Percentiles rank a stretch among this genome's conserved stretches.
phyloP scores from a whole-genome alignment of 1,140 invertebrate genomes.

The Oreohelix idahoensis region DNA sequence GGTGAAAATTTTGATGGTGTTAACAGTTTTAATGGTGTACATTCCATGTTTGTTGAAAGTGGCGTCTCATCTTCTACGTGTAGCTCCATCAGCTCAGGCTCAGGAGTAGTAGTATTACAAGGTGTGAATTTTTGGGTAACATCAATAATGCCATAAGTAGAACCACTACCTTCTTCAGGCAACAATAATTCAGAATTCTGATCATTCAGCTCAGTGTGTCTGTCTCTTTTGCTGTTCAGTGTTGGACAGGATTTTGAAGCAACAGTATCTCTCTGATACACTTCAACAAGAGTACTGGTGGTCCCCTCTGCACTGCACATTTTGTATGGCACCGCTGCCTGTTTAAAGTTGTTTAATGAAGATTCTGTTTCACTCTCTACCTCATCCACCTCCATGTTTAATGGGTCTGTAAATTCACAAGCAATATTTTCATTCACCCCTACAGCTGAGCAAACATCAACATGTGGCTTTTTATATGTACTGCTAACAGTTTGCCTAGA shows the following conservation, averaged over 20 bases:
- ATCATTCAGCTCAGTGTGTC: neutral
- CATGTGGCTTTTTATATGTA: neutral
- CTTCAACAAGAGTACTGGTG: neutral
- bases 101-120: neutral
- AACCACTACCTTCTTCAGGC: neutral
- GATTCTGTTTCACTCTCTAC: neutral
- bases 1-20: neutral
- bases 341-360: neutral
- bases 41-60: neutral
- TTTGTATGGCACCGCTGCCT: neutral
- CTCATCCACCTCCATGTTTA: neutral
- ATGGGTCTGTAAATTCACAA: neutral
- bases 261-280: too few species aligned
- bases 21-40: neutral
- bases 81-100: neutral
- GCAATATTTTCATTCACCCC: neutral
- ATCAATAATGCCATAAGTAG: neutral
- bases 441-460: neutral
- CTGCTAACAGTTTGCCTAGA: neutral
- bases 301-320: neutral
- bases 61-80: neutral
- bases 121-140: too few species aligned
- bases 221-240: neutral
- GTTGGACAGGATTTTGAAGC: too few species aligned
- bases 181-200: neutral